phyloP scores from a whole-genome alignment of 2,888 invertebrate genomes.

The Caradrina kadenii region DNA sequence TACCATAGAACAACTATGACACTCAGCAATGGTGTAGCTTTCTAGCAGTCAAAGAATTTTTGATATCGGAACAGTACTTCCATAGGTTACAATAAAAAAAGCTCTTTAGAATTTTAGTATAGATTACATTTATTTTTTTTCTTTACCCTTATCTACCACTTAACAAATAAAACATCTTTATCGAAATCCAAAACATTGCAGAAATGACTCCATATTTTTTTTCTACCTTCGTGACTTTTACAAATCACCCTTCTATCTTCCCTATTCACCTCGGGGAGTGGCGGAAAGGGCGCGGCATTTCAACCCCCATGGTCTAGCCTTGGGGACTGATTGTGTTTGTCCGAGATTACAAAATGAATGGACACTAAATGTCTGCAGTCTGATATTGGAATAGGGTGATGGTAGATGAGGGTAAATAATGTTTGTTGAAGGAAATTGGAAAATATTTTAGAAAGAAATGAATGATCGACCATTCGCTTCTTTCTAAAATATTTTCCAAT shows the following conservation, averaged over 20 bases:
- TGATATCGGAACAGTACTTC: too few relatives aligned
- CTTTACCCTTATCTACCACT: conserved; percentile 15
- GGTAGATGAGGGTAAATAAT: background rate
- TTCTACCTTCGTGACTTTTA: conserved; percentile 60
- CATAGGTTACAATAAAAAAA: too few relatives aligned
- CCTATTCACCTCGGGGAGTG: conserved; percentile 58
- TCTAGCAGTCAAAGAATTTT: too few relatives aligned
- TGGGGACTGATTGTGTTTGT: conserved; percentile 49
- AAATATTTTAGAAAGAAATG: background rate
- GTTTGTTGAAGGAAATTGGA: background rate
- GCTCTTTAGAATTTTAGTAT: too few relatives aligned
- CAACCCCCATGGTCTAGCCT: conserved; percentile 56
- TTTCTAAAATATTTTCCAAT: too few relatives aligned
- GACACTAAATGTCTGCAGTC: conserved; percentile 35
- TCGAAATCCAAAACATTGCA: conserved; percentile 39
- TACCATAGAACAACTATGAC: too few relatives aligned
- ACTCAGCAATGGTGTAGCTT: too few relatives aligned
- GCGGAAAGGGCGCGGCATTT: conserved; percentile 73
- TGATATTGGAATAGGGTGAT: conserved; percentile 27
- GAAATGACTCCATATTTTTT: conserved; percentile 46
- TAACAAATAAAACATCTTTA: conserved; percentile 49
- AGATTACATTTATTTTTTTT: background rate
- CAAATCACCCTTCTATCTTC: conserved; percentile 52
- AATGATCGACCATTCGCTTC: background rate
- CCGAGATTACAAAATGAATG: conserved; percentile 41